These are phyloP conservation scores for Oscheius sp. DNA, from an alignment of 1,140 invertebrate genomes.

Conservation along the genomic window DNA sequence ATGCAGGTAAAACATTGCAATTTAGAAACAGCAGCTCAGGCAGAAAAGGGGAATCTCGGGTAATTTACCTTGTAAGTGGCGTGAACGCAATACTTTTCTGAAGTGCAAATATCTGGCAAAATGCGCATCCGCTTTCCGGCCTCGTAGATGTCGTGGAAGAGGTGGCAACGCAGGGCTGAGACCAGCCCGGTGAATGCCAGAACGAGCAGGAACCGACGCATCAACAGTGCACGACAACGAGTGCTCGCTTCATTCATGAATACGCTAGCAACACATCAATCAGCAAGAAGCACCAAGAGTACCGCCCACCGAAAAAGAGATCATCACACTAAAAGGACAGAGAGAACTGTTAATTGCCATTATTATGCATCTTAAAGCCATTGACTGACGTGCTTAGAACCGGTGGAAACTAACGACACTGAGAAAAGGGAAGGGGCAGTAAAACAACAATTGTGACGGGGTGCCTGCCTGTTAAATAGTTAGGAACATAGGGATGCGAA, in stretches of 20 bases:
- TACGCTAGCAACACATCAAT: slow-evolving; percentile 19
- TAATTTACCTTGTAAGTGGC: slow-evolving; percentile 26
- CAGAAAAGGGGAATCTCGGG: too few relatives aligned
- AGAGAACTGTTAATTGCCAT: slow-evolving; percentile 5
- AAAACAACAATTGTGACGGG: background rate
- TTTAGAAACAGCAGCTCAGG: background rate
- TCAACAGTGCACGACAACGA: slow-evolving; percentile 8
- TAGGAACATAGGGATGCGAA: too few relatives aligned
- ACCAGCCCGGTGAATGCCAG: background rate
- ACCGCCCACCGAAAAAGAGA: slow-evolving; percentile 8
- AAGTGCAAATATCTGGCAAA: slow-evolving; percentile 19
- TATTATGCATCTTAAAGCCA: slow-evolving; percentile 12
- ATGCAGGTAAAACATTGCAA: too few relatives aligned
- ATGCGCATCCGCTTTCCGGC: slow-evolving; percentile 25
- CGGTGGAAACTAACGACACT: slow-evolving; percentile 4
- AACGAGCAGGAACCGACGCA: slow-evolving; percentile 12
- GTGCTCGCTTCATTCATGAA: slow-evolving; percentile 19
- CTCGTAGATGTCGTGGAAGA: slow-evolving; percentile 26
- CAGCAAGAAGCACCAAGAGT: slow-evolving; percentile 16
- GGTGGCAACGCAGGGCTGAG: slow-evolving; percentile 25
- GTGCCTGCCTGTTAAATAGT: too few relatives aligned
- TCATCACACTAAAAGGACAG: slow-evolving; percentile 1
- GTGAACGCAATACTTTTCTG: slow-evolving; percentile 22
- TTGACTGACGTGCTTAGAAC: slow-evolving; percentile 8
- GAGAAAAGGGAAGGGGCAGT: background rate